A percentile compares a stretch with the other conserved stretches of the same genome.
These are phyloP conservation scores for Budorcas taxicolor DNA, from an alignment of 2,113 vertebrate species.

Conservation along the genomic window DNA sequence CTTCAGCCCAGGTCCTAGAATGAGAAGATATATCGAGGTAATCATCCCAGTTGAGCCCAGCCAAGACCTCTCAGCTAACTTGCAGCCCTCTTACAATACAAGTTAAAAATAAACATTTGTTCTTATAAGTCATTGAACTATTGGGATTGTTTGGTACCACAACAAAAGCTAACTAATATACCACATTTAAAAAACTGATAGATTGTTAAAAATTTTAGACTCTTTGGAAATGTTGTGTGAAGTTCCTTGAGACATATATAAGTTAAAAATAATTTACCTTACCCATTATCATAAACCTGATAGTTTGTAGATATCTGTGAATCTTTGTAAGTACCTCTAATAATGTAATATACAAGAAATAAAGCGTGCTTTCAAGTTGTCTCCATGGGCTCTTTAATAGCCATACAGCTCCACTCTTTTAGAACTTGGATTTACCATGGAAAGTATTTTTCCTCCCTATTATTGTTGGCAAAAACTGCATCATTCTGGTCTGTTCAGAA, in stretches of 20 bases:
- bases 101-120: background rate
- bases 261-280: slow-evolving; percentile 23
- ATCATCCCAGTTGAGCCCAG: background rate
- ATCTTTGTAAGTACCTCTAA: background rate
- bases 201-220: background rate
- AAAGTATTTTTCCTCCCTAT: slow-evolving; percentile 23
- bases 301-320: background rate
- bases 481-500: slow-evolving; percentile 1
- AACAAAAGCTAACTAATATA: background rate
- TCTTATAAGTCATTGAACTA: background rate
- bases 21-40: background rate
- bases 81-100: background rate
- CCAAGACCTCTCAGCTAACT: background rate
- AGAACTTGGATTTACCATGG: background rate
- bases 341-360: background rate
- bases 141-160: background rate
- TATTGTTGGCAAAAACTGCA: slow-evolving; percentile 45
- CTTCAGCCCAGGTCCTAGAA: background rate
- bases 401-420: background rate
- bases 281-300: background rate
- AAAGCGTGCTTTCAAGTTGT: background rate
- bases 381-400: background rate
- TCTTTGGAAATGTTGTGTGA: background rate
- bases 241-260: background rate
- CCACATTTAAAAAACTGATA: background rate